Conservation (phyloP, 2,797 vertebrate species). For the Eulemur mongoz region DNA sequence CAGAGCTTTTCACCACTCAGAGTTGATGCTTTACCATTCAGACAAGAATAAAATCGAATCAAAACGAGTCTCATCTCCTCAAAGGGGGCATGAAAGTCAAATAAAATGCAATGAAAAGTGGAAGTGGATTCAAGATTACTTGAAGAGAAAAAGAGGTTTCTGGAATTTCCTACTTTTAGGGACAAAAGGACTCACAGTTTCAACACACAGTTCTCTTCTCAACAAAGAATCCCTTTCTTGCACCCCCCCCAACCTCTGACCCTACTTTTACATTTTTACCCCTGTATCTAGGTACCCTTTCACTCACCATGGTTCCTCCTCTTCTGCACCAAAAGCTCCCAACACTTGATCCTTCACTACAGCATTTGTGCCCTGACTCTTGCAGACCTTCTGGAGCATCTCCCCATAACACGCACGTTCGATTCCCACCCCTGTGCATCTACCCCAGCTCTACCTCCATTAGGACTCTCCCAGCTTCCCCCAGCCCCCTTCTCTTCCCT, state of each 20-base stretch:
- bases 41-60: constrained; percentile 55
- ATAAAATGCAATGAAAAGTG: constrained; percentile 52
- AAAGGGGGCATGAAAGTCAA: constrained; percentile 54
- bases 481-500: background rate
- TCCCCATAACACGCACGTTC: background rate
- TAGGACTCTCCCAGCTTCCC: background rate
- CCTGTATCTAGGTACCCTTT: constrained; percentile 35
- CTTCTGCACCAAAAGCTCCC: constrained; percentile 63
- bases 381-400: constrained; percentile 12
- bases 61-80: constrained; percentile 63
- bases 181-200: constrained; percentile 76
- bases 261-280: constrained; percentile 42
- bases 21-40: background rate
- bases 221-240: constrained; percentile 67
- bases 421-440: background rate
- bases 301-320: constrained; percentile 74
- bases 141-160: constrained; percentile 44
- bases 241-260: background rate
- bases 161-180: constrained; percentile 66
- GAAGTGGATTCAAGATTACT: constrained; percentile 44
- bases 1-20: background rate
- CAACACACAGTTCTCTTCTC: constrained; percentile 52
- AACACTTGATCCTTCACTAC: constrained; percentile 18
- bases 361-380: background rate
- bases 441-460: background rate